Conservation (phyloP, 1,140 invertebrate genomes). For the Prorops nasuta region DNA sequence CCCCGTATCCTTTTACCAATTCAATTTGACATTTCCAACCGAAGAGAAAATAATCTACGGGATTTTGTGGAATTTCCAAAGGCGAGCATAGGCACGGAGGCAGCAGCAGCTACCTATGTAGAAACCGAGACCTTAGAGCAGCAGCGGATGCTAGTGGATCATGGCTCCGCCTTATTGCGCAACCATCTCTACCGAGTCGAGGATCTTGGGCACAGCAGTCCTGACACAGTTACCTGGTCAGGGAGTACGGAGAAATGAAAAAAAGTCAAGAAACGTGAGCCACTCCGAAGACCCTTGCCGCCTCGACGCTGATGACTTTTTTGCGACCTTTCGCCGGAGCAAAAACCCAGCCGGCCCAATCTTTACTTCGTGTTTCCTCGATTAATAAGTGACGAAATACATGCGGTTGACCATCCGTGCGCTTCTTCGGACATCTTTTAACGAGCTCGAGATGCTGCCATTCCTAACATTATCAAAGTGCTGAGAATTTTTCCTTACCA, state of each 20-base stretch:
- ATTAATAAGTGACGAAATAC: neutral
- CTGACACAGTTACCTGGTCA: slow-evolving; percentile 43
- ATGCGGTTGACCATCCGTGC: neutral
- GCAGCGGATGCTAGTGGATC: slow-evolving; percentile 40
- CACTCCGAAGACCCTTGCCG: slow-evolving; percentile 14
- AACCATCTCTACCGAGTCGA: slow-evolving; percentile 27
- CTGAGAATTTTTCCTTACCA: too few species aligned
- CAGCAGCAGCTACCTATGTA: too few species aligned
- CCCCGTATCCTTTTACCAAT: too few species aligned
- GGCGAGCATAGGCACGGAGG: too few species aligned
- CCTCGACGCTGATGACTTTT: slow-evolving; percentile 15
- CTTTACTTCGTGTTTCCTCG: neutral
- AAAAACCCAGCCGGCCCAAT: slow-evolving; percentile 8
- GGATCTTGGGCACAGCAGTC: slow-evolving; percentile 37
- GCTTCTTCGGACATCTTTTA: slow-evolving; percentile 4
- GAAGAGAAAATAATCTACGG: too few species aligned
- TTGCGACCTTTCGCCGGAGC: slow-evolving; percentile 18
- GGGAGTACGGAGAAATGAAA: slow-evolving; percentile 3
- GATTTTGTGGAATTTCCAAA: too few species aligned
- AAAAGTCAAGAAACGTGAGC: slow-evolving; percentile 23
- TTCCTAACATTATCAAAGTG: too few species aligned
- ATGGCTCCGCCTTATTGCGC: slow-evolving; percentile 32
- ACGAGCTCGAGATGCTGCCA: neutral
- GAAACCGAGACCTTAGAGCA: slow-evolving; percentile 37
- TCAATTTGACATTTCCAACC: too few species aligned